Evolutionary conservation across 2,888 invertebrate species (phyloP).

Genomic region (Heliconius charithonia): DNA sequence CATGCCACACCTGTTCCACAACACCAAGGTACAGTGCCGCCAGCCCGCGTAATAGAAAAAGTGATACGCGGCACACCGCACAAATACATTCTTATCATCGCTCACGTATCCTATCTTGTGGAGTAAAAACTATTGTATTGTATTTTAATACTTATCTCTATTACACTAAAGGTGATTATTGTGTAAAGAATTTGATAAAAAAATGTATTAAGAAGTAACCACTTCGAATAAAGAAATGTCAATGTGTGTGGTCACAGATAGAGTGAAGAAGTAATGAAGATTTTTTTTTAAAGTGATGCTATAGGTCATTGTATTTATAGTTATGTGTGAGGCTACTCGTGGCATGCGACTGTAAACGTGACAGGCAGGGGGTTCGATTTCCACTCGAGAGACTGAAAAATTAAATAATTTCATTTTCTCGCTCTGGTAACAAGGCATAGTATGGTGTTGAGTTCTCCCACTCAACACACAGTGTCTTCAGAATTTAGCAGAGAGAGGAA

Average conservation of each 20-base stretch:
- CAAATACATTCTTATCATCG: conserved; percentile 68
- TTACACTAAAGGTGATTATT: conserved; percentile 29
- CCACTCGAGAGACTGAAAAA: no score
- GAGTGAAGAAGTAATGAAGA: neutral
- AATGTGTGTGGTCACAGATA: conserved; percentile 52
- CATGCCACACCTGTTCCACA: conserved; percentile 47
- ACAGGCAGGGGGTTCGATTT: no score
- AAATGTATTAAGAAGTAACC: conserved; percentile 11
- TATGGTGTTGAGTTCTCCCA: no score
- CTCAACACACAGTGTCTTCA: no score
- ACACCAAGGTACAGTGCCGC: conserved; percentile 56
- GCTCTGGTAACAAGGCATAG: no score
- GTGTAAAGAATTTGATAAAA: neutral
- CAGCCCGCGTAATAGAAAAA: conserved; percentile 76
- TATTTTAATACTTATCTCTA: conserved; percentile 22
- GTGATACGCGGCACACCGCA: conserved; percentile 77
- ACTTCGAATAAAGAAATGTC: conserved; percentile 50
- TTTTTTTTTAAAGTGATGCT: neutral
- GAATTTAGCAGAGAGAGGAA: no score
- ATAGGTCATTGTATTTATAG: neutral
- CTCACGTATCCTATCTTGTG: conserved; percentile 44
- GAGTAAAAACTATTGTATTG: conserved; percentile 25
- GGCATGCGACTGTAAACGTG: no score
- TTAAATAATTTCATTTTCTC: no score
- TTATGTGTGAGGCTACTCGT: neutral